phyloP scores from a whole-genome alignment of 2,113 vertebrate genomes.

The Pica pica region DNA sequence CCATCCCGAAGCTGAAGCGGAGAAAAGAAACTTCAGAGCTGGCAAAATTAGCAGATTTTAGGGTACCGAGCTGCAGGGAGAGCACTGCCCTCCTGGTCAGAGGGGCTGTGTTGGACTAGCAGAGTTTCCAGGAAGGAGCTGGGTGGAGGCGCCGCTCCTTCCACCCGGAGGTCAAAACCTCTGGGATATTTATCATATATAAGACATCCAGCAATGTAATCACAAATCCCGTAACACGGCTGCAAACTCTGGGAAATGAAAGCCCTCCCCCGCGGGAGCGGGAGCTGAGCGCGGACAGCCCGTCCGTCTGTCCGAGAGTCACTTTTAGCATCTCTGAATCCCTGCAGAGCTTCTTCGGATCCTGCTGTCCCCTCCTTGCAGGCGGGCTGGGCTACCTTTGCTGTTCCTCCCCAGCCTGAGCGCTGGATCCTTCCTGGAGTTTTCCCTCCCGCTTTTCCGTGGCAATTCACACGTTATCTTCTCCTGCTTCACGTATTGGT shows the following conservation, averaged over 20 bases:
- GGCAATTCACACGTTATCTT: not conserved
- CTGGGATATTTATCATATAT: not conserved
- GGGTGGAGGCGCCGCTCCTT: not conserved
- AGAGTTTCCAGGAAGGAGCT: not conserved
- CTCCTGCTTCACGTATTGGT: accelerated
- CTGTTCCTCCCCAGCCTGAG: not conserved
- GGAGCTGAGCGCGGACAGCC: not conserved
- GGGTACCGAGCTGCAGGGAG: not conserved
- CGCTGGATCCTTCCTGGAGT: not conserved
- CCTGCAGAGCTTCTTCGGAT: not conserved
- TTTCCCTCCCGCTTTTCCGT: not conserved
- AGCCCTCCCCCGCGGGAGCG: accelerated
- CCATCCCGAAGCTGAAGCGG: not conserved
- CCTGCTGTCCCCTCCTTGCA: accelerated
- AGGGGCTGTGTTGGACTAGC: not conserved
- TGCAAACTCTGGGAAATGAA: not conserved
- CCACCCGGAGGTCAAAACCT: not conserved
- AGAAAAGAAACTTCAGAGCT: slow-evolving; percentile 10
- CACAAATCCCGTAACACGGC: accelerated
- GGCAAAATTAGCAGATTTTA: not conserved
- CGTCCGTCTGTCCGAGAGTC: not conserved
- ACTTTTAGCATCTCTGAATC: not conserved
- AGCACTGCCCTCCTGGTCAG: not conserved
- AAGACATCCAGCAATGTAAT: not conserved
- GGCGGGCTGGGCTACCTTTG: not conserved